Evolutionary conservation across 2,888 invertebrate genomes (phyloP), one percentile per base, ranked within the genome.

Genomic region (Melinaea menophilus): DNA sequence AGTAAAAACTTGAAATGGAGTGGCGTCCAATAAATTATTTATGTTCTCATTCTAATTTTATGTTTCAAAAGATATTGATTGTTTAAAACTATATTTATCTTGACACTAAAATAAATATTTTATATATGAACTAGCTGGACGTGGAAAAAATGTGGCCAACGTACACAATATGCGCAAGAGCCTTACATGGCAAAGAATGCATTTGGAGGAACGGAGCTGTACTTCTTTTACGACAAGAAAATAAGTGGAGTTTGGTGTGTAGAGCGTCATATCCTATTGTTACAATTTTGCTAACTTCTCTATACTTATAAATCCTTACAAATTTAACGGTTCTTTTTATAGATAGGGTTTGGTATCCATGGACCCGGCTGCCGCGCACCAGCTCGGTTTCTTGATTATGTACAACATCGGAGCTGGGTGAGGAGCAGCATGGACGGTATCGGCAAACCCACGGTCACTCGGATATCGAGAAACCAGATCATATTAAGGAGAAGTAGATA

Each of bases 291-390:
- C 22, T 48, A 48, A 48, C n/a, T 48, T n/a, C 51, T 31, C 7
- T 31, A 51, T 2, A 41, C 7, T 41, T 41, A 9, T 41, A 41
- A 41, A 9, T 11, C 1, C 41, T 41, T 9, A 9, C 7, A 41
- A 41, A 3, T 41, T 2, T 41, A 41, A 41, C 11, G 7, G 41
- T 41, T 41, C 9, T 3, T 41, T 11, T 9, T 7, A 41, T 66
- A 85, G 85, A 62, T 84, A 2, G 85, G 85, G 1, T 80, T 84
- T 37, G 82, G 85, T 0, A 71, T 85, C 0, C 73, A 78, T 54
- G 85, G 85, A 0, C 84, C 84, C 0, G 85, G 85, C 0, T 85
- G 85, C 57, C 65, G 71, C 0, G 73, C 81, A 0, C 84, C 84
- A 0, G 75, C 84, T 0, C 69, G 84, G 35, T 85, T 84, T 65